A percentile compares a stretch with the other conserved stretches of the same genome.
Conservation (phyloP, 2,797 vertebrate species). For the Hapalemur alaotrensis region DNA sequence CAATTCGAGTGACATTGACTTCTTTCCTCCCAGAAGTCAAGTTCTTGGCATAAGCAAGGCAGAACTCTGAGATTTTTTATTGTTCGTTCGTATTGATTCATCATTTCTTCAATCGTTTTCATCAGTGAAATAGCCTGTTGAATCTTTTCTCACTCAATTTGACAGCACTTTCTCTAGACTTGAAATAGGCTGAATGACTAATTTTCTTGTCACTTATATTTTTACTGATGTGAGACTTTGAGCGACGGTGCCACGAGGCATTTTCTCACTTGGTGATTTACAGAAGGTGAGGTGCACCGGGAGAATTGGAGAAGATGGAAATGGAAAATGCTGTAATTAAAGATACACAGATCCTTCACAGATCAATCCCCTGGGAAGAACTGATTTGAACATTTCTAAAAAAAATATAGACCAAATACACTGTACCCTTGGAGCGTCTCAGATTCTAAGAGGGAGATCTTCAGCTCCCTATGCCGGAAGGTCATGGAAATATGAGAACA, state of each 20-base stretch:
- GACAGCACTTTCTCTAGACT: not conserved
- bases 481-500: not conserved
- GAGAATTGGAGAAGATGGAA: not conserved
- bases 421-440: not conserved
- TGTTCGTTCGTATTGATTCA: not conserved
- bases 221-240: slow-evolving; percentile 50
- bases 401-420: not conserved
- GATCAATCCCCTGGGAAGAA: not conserved
- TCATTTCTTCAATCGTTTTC: not conserved
- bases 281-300: not conserved
- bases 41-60: not conserved
- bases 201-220: slow-evolving; percentile 61
- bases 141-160: slow-evolving; percentile 48
- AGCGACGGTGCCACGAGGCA: not conserved
- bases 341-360: not conserved
- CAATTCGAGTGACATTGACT: not conserved
- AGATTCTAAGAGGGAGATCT: not conserved
- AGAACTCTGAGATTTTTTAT: not conserved
- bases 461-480: not conserved
- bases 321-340: not conserved
- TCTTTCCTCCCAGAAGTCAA: slow-evolving; percentile 32
- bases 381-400: not conserved
- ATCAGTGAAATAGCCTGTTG: slow-evolving; percentile 38
- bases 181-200: slow-evolving; percentile 37
- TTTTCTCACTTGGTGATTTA: slow-evolving; percentile 53